These are phyloP conservation scores for Clitarchus hookeri DNA, from an alignment of 2,888 invertebrate genomes.

Conservation along the genomic window DNA sequence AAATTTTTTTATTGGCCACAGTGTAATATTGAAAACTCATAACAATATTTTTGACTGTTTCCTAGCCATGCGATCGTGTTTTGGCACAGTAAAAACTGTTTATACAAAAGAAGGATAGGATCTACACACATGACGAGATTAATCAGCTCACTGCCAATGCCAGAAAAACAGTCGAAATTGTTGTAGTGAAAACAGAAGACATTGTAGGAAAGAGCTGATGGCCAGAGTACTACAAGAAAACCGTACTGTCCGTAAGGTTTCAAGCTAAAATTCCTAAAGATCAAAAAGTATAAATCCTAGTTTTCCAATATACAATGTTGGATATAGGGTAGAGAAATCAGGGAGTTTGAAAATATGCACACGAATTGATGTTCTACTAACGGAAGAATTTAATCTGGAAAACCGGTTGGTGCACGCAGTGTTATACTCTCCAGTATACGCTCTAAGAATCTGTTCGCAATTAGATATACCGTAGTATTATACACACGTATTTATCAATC, in stretches of 20 bases:
- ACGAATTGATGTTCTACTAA: constrained; percentile 17
- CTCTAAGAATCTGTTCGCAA: no score
- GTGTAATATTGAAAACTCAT: no score
- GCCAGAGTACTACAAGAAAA: constrained; percentile 27
- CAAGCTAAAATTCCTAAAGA: constrained; percentile 21
- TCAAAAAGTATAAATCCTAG: constrained; percentile 18
- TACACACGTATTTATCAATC: no score
- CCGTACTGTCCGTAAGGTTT: constrained; percentile 22
- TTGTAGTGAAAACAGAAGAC: constrained; percentile 16
- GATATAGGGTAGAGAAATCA: constrained; percentile 25
- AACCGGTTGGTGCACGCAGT: constrained; percentile 18
- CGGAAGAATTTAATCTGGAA: constrained; percentile 23
- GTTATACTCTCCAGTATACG: no score
- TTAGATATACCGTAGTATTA: no score
- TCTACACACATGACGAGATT: constrained; percentile 18
- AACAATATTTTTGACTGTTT: constrained; percentile 7
- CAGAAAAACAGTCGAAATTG: background rate
- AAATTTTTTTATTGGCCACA: no score
- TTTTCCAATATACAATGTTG: constrained; percentile 22
- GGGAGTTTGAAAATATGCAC: constrained; percentile 15
- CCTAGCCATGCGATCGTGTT: constrained; percentile 26
- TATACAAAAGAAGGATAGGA: constrained; percentile 12
- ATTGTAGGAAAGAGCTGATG: constrained; percentile 25
- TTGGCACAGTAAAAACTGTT: constrained; percentile 26
- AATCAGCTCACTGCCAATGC: constrained; percentile 24